phyloP scores from a whole-genome alignment of 2,797 vertebrate genomes.

The Mycteria americana region DNA sequence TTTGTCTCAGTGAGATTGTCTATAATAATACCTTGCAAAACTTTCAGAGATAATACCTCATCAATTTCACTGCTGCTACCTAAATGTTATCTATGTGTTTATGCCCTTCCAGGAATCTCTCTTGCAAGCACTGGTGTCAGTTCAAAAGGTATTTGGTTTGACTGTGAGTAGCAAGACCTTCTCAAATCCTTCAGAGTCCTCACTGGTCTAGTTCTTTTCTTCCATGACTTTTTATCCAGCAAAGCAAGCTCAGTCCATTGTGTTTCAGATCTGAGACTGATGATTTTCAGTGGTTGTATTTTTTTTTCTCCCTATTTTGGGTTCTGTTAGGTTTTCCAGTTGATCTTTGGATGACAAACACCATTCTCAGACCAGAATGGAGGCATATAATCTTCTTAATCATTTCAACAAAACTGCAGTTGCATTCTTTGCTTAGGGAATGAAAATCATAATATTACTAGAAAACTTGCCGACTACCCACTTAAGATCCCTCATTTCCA shows the following conservation, averaged over 20 bases:
- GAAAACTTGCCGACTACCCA: not conserved
- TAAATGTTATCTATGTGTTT: not conserved
- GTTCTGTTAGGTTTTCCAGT: not conserved
- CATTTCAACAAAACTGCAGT: not conserved
- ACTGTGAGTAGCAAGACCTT: not conserved
- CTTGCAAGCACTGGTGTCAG: not conserved
- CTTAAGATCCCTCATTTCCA: not conserved
- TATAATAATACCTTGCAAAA: not conserved
- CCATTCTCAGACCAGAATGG: not conserved
- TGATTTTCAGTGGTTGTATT: not conserved
- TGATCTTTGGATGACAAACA: not conserved
- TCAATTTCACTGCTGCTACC: not conserved
- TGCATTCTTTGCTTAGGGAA: not conserved
- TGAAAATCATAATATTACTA: not conserved
- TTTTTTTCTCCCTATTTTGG: accelerated
- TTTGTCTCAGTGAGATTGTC: not conserved
- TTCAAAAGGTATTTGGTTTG: not conserved
- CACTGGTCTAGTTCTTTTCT: not conserved
- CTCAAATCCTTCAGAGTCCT: not conserved
- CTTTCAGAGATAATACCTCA: not conserved
- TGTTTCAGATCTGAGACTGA: not conserved
- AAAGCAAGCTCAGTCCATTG: not conserved
- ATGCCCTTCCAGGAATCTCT: not conserved
- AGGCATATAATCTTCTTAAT: not conserved
- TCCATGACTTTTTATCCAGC: not conserved